Evolutionary conservation across 2,113 vertebrate species (phyloP), one percentile per base, ranked within the genome.

Genomic region (Aix galericulata): DNA sequence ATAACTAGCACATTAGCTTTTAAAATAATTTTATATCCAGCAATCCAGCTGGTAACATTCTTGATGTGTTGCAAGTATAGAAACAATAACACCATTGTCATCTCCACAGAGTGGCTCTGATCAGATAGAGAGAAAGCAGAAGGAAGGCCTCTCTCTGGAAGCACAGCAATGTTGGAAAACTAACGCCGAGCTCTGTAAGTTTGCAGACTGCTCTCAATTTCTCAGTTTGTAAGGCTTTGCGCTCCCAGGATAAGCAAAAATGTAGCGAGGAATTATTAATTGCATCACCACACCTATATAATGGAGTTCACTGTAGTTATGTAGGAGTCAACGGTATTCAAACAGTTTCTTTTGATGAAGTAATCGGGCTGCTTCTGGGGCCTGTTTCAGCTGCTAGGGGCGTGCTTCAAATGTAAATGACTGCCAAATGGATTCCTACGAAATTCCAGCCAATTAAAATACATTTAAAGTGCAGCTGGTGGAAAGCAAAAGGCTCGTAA

Each of bases 401-500:
- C 98, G 97, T 98, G 98, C 97, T 98, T 98, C 98, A 98, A 98
- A 98, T 98, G 98, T 97, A 98, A 99, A 98, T 98, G 97, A 98
- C 97, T 97, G 98, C 97, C 98, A 98, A 98, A 98, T 97, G 98
- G 97, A 98, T 98, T 98, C 98, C 97, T 98, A 97, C 97, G 90
- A 97, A 96, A 98, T 98, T 98, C 98, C 97, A 97, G 96, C 97
- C 98, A 98, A 98, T 98, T 98, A 98, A 97, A 98, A 98, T 97
- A 96, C 97, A 97, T 97, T 98, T 98, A 97, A 98, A 97, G 96
- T 97, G 97, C 98, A 98, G 98, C 98, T 97, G 97, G 97, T 97
- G 94, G 92, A 90, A 91, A 97, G 91, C 95, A 91, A 96, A 93
- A 96, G 95, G 91, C 89, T 64, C 91, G 76, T 64, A 93, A 96